A percentile compares a stretch with the other conserved stretches of the same genome.
These are phyloP conservation scores for Oxyruncus cristatus DNA, from an alignment of 2,113 vertebrate species.

Conservation along the genomic window DNA sequence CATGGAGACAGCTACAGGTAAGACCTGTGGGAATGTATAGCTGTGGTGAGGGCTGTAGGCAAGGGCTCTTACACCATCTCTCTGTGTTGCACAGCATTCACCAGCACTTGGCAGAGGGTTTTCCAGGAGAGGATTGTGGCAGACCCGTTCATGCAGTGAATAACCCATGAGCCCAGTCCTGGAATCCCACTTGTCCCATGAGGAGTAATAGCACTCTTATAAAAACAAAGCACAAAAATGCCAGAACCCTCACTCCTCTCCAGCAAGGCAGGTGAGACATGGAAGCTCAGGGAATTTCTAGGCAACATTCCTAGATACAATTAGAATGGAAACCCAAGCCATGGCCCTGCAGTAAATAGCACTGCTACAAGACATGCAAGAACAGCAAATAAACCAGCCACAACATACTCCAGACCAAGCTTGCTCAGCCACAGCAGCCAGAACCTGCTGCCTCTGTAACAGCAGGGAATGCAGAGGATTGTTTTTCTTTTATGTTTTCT, in stretches of 20 bases:
- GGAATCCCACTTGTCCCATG: not conserved
- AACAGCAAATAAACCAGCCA: not conserved
- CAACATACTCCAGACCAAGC: not conserved
- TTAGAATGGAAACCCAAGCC: not conserved
- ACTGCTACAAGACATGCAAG: fast-evolving
- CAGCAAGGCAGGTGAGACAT: not conserved
- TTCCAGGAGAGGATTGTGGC: not conserved
- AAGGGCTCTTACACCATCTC: not conserved
- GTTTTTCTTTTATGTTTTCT: not conserved
- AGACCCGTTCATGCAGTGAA: not conserved
- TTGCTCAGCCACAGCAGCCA: not conserved
- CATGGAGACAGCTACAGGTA: too few relatives aligned
- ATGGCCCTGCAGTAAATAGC: not conserved
- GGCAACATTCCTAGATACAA: not conserved
- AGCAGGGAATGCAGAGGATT: not conserved
- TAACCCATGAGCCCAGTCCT: not conserved
- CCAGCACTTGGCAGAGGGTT: not conserved
- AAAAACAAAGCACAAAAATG: not conserved
- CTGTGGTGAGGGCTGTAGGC: not conserved
- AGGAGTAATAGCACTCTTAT: not conserved
- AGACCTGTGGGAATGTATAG: too few relatives aligned
- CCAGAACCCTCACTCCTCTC: not conserved
- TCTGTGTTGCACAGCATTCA: fast-evolving
- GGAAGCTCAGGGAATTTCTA: not conserved
- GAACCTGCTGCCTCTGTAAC: not conserved